Evolutionary conservation across 23 tunicate species (phyloP).

Genomic region (Botrylloides violaceus): DNA sequence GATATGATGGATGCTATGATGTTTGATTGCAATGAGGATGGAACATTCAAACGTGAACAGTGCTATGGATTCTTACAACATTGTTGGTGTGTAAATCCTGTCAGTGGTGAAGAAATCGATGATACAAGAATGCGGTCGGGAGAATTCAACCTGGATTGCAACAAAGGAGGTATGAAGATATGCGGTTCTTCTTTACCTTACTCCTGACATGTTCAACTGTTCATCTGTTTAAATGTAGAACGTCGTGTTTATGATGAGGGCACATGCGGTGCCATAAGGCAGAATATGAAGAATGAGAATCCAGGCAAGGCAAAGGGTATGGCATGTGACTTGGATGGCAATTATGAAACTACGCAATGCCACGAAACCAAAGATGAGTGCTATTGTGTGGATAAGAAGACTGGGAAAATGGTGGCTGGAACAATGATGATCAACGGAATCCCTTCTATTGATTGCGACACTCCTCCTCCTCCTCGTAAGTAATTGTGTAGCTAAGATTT

Average conservation of each 20-base stretch:
- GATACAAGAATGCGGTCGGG: background rate
- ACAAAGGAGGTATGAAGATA: background rate
- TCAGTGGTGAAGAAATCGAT: constrained; percentile 20
- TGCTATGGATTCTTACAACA: constrained; percentile 19
- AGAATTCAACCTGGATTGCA: constrained; percentile 6
- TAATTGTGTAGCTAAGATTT: too few relatives aligned
- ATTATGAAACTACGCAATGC: constrained; percentile 18
- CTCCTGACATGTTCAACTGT: background rate
- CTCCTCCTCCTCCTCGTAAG: background rate
- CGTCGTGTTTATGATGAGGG: background rate
- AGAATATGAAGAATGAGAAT: background rate
- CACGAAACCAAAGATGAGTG: background rate
- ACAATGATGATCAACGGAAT: background rate
- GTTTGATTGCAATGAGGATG: constrained; percentile 4
- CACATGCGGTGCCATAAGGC: background rate
- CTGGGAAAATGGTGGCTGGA: constrained; percentile 5
- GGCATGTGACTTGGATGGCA: constrained; percentile 1
- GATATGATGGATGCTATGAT: constrained; percentile 24
- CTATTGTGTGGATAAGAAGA: constrained; percentile 6
- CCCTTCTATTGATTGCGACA: background rate
- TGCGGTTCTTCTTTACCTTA: background rate
- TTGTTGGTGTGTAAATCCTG: constrained; percentile 11
- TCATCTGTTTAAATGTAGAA: background rate
- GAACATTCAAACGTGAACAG: constrained; percentile 12
- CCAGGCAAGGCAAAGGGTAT: background rate